Conservation (phyloP, 2,888 invertebrate species). For the Emmelina monodactyla region DNA sequence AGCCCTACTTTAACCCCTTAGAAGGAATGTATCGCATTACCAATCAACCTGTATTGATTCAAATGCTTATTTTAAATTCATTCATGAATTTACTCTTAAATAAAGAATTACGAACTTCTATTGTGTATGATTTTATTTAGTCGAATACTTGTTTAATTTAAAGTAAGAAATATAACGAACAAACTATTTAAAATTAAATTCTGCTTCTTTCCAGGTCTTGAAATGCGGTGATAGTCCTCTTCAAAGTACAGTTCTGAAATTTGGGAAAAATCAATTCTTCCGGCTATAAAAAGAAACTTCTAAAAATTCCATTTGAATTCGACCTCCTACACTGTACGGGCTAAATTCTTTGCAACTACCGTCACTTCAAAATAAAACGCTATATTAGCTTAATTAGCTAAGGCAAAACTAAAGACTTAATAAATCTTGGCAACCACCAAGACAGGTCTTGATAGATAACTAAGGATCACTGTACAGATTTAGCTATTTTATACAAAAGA, state of each 20-base stretch:
- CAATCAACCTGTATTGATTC: too few relatives aligned
- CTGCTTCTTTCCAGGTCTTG: constrained; percentile 49
- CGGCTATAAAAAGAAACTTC: constrained; percentile 13
- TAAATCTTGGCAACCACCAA: constrained; percentile 21
- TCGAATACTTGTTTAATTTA: too few relatives aligned
- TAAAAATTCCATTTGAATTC: constrained; percentile 14
- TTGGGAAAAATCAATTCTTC: constrained; percentile 21
- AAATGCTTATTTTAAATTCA: too few relatives aligned
- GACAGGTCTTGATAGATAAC: constrained; percentile 22
- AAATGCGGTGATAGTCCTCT: constrained; percentile 51
- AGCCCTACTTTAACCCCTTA: too few relatives aligned
- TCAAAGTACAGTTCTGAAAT: constrained; percentile 29
- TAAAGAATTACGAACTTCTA: too few relatives aligned
- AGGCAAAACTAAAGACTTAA: constrained; percentile 18
- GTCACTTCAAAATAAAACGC: constrained; percentile 17
- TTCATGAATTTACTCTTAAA: too few relatives aligned
- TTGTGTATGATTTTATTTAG: too few relatives aligned
- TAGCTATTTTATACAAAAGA: constrained; percentile 18
- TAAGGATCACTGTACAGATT: constrained; percentile 26
- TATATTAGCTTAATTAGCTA: constrained; percentile 19
- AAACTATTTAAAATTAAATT: too few relatives aligned
- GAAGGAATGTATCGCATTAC: too few relatives aligned
- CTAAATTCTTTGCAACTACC: constrained; percentile 19
- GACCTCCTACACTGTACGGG: constrained; percentile 25
- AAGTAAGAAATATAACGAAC: too few relatives aligned